Percentiles rank a stretch among this genome's conserved stretches.
phyloP scores from a whole-genome alignment of 2,888 invertebrate genomes.

The Girardia tigrina region DNA sequence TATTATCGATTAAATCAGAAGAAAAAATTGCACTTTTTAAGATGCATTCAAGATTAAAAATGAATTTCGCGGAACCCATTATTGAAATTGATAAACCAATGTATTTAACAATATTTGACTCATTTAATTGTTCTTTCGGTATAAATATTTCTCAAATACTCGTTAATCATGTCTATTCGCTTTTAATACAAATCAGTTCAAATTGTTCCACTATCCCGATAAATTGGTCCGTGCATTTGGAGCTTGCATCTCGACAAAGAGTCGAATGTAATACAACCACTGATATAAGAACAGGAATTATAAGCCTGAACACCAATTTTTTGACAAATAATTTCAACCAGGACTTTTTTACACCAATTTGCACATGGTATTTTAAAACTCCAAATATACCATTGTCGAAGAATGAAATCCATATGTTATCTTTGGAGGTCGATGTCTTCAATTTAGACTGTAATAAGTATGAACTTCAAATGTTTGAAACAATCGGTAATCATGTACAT shows the following conservation, averaged over 20 bases:
- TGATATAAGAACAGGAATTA: not conserved
- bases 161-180: not conserved
- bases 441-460: not conserved
- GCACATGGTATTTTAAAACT: not conserved
- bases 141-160: not conserved
- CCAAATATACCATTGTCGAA: not conserved
- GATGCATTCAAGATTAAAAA: not conserved
- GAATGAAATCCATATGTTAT: not conserved
- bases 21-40: not conserved
- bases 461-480: not conserved
- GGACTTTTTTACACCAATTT: not conserved
- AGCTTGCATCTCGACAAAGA: not conserved
- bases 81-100: not conserved
- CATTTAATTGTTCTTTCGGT: not conserved
- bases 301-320: not conserved
- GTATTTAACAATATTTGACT: not conserved
- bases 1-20: not conserved
- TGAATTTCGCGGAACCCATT: not conserved
- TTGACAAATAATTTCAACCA: not conserved
- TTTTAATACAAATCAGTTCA: slow-evolving; percentile 25
- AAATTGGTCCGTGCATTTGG: slow-evolving; percentile 34
- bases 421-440: not conserved
- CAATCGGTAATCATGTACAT: not conserved
- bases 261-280: not conserved
- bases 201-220: slow-evolving; percentile 30